phyloP scores from a whole-genome alignment of 2,113 vertebrate species.

The Neolamprologus tretocephalus region DNA sequence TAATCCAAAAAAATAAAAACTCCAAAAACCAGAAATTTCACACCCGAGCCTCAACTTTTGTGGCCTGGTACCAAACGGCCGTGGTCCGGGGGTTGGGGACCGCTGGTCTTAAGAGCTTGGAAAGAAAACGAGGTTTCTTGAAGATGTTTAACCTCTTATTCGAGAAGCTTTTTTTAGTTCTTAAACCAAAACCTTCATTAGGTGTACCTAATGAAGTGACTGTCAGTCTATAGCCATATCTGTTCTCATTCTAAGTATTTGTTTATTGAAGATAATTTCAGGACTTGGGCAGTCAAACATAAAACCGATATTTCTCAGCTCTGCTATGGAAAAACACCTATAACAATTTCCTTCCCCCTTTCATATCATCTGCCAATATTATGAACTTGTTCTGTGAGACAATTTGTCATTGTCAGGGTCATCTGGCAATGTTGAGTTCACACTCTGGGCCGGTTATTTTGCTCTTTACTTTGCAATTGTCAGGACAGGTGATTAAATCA shows the following conservation, averaged over 20 bases:
- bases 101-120: neutral
- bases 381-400: neutral
- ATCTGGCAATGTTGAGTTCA: neutral
- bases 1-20: neutral
- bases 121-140: neutral
- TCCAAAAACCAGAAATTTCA: neutral
- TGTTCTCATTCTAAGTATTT: neutral
- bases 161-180: neutral
- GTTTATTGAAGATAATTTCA: neutral
- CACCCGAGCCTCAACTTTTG: neutral
- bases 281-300: neutral
- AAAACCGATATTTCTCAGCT: accelerated
- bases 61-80: neutral
- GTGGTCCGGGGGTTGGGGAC: accelerated
- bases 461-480: neutral
- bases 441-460: neutral
- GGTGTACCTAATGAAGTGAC: neutral
- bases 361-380: neutral
- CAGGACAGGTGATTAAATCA: neutral
- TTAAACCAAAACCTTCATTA: neutral
- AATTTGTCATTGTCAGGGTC: neutral
- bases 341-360: neutral
- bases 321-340: neutral
- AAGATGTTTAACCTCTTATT: neutral
- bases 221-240: neutral